A percentile compares a stretch with the other conserved stretches of the same genome.
Evolutionary conservation across 2,888 invertebrate species (phyloP).

Genomic region (Leptopilina drosophilae): DNA sequence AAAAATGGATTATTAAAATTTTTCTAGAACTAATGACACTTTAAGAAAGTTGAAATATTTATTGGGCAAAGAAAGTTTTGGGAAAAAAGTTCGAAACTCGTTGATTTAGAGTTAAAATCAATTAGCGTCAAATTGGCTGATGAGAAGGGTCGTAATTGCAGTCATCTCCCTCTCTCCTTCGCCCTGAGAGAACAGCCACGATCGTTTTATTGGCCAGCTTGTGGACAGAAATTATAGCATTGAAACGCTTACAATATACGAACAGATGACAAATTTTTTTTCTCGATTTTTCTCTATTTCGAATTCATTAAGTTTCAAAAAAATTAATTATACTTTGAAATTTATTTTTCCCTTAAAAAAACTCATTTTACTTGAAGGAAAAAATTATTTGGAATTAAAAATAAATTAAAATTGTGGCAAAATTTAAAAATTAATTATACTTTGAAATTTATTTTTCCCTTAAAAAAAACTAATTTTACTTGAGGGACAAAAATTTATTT

Average conservation of each 20-base stretch:
- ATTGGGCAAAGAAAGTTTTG: neutral
- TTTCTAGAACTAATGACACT: neutral
- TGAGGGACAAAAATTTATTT: no score
- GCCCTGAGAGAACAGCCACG: conserved; percentile 2
- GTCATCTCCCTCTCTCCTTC: neutral
- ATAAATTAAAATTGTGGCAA: no score
- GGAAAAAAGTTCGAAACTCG: conserved; percentile 25
- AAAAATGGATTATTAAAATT: no score
- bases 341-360: no score
- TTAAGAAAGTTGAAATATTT: neutral
- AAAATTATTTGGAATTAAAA: no score
- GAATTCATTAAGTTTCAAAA: no score
- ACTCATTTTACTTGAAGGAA: no score
- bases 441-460: no score
- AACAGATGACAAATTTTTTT: conserved; percentile 13
- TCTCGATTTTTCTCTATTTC: neutral
- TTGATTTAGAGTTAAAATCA: conserved; percentile 42
- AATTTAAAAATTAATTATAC: no score
- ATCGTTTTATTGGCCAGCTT: conserved; percentile 32
- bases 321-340: no score
- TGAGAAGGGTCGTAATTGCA: conserved; percentile 3
- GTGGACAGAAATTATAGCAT: conserved; percentile 21
- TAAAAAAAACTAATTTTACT: no score
- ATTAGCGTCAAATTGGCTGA: conserved; percentile 36
- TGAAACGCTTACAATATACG: neutral